Evolutionary conservation across 2,113 vertebrate genomes (phyloP).

Genomic region (Camelus dromedarius): DNA sequence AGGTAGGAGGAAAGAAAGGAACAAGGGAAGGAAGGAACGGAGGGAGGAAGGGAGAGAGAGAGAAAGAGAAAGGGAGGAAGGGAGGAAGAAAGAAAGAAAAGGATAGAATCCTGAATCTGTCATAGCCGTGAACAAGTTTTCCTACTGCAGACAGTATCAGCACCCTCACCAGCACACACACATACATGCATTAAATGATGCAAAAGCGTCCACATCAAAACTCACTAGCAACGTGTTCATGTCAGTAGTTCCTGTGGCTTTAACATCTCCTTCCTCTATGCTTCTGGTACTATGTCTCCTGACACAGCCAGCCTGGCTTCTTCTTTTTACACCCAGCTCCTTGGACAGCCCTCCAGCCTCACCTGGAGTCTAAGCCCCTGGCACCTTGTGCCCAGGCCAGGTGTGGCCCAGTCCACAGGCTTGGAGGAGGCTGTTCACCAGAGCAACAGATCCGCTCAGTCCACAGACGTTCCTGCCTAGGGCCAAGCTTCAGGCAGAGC

Average conservation of each 20-base stretch:
- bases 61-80: fast-evolving
- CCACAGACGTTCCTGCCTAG: fast-evolving
- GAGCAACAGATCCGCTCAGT: not conserved
- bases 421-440: not conserved
- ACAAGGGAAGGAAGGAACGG: too few relatives aligned
- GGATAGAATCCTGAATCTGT: not conserved
- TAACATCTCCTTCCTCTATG: fast-evolving
- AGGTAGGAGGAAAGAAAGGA: fast-evolving
- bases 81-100: too few relatives aligned
- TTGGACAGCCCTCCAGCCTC: not conserved
- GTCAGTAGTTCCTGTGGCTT: not conserved
- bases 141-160: not conserved
- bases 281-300: fast-evolving
- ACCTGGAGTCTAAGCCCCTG: not conserved
- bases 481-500: not conserved
- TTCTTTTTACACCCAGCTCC: not conserved
- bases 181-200: not conserved
- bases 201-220: not conserved
- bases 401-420: not conserved
- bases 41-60: fast-evolving
- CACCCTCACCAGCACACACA: not conserved
- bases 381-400: not conserved
- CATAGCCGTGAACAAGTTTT: not conserved
- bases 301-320: not conserved
- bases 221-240: fast-evolving